Evolutionary conservation across 2,888 invertebrate genomes (phyloP).

Genomic region (Aleiodes leptofemur): DNA sequence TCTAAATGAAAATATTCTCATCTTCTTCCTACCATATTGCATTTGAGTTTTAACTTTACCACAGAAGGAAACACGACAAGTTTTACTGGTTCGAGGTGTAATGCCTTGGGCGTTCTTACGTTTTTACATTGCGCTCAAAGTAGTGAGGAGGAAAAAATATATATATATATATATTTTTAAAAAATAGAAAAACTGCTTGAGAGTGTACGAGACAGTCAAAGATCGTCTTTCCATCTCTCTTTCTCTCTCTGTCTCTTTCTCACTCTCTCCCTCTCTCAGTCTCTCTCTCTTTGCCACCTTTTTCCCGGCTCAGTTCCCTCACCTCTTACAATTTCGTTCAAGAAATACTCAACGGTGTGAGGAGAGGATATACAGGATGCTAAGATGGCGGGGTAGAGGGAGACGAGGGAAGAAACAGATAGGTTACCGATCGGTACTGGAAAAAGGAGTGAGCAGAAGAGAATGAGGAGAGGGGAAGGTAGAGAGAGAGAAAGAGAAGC

Average conservation of each 20-base stretch:
- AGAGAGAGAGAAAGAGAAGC: slow-evolving; percentile 43
- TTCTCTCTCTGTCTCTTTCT: neutral
- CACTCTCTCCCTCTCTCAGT: neutral
- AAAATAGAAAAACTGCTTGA: no score
- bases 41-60: slow-evolving; percentile 4
- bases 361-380: slow-evolving; percentile 45
- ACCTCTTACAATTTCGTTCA: slow-evolving; percentile 26
- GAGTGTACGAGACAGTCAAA: slow-evolving; percentile 26
- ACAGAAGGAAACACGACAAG: slow-evolving; percentile 66
- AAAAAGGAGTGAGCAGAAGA: slow-evolving; percentile 32
- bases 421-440: slow-evolving; percentile 41
- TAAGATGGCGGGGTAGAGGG: slow-evolving; percentile 39
- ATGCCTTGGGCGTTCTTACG: slow-evolving; percentile 70
- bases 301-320: slow-evolving; percentile 3
- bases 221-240: slow-evolving; percentile 1
- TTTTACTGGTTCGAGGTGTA: slow-evolving; percentile 74
- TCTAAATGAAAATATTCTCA: slow-evolving; percentile 4
- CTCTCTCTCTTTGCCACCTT: slow-evolving; percentile 1
- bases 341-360: slow-evolving; percentile 33
- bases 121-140: slow-evolving; percentile 63
- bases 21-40: neutral
- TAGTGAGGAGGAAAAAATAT: slow-evolving; percentile 16
- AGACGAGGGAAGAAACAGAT: slow-evolving; percentile 45
- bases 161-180: neutral
- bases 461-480: slow-evolving; percentile 14